These are phyloP conservation scores for Rhopalosiphum nymphaeae DNA, from an alignment of 2,888 invertebrate species.

Conservation along the genomic window DNA sequence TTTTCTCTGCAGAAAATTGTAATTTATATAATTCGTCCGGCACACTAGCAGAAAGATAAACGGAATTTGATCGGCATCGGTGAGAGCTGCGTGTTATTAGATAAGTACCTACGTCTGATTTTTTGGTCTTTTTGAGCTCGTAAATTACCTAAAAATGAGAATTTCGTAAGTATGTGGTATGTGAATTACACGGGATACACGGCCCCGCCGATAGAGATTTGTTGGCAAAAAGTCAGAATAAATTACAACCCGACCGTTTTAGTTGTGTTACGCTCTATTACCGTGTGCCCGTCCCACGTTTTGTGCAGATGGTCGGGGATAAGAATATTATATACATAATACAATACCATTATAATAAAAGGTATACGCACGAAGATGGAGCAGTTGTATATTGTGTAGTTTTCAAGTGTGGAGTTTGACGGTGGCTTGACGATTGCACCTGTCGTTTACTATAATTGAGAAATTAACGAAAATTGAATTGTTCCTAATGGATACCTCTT, in stretches of 20 bases:
- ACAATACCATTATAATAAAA: too few species aligned
- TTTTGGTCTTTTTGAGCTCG: background rate
- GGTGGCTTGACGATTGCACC: constrained; percentile 1
- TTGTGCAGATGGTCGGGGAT: background rate
- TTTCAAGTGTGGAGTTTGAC: background rate
- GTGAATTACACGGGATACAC: background rate
- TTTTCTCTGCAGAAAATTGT: background rate
- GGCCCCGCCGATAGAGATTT: background rate
- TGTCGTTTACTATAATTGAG: background rate
- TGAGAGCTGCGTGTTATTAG: background rate
- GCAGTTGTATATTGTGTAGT: background rate
- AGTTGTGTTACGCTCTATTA: background rate
- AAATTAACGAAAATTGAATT: constrained; percentile 25
- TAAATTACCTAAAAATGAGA: background rate
- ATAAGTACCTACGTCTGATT: too few species aligned
- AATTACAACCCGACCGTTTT: background rate
- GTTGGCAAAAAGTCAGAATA: background rate
- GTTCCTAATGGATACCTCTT: background rate
- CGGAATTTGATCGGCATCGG: background rate
- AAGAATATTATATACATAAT: background rate
- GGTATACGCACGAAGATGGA: background rate
- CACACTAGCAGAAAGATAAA: background rate
- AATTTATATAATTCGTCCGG: background rate
- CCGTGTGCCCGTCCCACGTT: background rate
- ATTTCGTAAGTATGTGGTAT: background rate